These are phyloP conservation scores for Phania funesta DNA, from an alignment of 2,888 invertebrate genomes.

Conservation along the genomic window DNA sequence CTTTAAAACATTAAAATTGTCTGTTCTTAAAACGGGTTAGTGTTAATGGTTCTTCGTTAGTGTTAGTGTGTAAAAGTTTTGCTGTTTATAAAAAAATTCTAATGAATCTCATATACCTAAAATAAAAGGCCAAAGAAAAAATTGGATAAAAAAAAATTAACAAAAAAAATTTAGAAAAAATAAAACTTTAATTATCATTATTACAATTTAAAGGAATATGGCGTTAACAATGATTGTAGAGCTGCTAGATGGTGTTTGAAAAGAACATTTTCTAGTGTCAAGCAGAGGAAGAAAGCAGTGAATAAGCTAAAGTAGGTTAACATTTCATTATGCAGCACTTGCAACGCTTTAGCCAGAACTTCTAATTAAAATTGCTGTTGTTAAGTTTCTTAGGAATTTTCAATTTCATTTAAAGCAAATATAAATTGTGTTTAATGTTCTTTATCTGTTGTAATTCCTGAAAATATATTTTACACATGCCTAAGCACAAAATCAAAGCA, in stretches of 20 bases:
- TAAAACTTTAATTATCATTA: neutral
- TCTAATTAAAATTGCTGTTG: conserved; percentile 1
- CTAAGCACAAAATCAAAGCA: too few species aligned
- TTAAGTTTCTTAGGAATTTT: neutral
- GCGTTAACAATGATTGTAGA: neutral
- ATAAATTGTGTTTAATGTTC: too few species aligned
- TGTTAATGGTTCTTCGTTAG: neutral
- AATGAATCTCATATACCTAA: neutral
- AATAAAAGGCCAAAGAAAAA: conserved; percentile 9
- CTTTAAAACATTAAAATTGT: conserved; percentile 9
- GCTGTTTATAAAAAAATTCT: neutral
- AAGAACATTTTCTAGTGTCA: conserved; percentile 26
- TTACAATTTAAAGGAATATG: conserved; percentile 49
- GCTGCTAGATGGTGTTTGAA: conserved; percentile 24
- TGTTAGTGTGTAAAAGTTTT: neutral
- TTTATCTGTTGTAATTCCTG: too few species aligned
- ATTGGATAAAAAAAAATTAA: neutral
- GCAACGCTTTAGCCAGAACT: neutral
- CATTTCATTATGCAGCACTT: conserved; percentile 2
- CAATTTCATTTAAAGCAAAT: neutral
- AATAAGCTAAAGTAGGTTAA: conserved; percentile 60
- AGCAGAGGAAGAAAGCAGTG: conserved; percentile 5
- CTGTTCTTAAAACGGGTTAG: neutral
- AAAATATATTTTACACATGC: neutral
- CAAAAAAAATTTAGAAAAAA: neutral